Conservation (phyloP, 2,113 vertebrate species). For the Ctenodactylus gundi region DNA sequence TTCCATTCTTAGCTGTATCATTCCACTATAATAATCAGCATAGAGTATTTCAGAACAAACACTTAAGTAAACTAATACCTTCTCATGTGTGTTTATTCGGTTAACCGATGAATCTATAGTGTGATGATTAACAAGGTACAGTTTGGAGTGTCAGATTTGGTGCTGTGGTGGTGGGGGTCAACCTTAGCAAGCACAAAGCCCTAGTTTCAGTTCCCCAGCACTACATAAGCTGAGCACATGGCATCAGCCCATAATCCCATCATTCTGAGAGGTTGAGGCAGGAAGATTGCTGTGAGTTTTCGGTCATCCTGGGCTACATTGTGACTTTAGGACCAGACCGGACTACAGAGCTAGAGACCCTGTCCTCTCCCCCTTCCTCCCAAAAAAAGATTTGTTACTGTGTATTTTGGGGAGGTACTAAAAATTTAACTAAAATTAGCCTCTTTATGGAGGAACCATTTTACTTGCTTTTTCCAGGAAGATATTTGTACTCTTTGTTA, state of each 20-base stretch:
- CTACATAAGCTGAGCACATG: too few relatives aligned
- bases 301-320: too few relatives aligned
- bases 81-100: conserved; percentile 32
- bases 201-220: too few relatives aligned
- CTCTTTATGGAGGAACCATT: neutral
- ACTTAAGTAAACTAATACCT: neutral
- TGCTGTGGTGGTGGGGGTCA: too few relatives aligned
- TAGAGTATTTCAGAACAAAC: conserved; percentile 17
- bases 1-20: conserved; percentile 55
- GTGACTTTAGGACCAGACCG: too few relatives aligned
- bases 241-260: too few relatives aligned
- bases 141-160: too few relatives aligned
- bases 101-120: conserved; percentile 29
- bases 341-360: too few relatives aligned
- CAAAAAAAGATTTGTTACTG: conserved; percentile 38
- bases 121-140: conserved; percentile 19
- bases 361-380: too few relatives aligned
- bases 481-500: neutral
- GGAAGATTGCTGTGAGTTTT: too few relatives aligned
- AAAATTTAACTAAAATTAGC: conserved; percentile 33
- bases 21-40: conserved; percentile 23
- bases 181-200: too few relatives aligned
- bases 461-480: conserved; percentile 24
- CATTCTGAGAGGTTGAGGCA: too few relatives aligned
- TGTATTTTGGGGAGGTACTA: neutral